Conservation (phyloP, 2,888 invertebrate genomes). For the Gastracanthus pulcherrimus region DNA sequence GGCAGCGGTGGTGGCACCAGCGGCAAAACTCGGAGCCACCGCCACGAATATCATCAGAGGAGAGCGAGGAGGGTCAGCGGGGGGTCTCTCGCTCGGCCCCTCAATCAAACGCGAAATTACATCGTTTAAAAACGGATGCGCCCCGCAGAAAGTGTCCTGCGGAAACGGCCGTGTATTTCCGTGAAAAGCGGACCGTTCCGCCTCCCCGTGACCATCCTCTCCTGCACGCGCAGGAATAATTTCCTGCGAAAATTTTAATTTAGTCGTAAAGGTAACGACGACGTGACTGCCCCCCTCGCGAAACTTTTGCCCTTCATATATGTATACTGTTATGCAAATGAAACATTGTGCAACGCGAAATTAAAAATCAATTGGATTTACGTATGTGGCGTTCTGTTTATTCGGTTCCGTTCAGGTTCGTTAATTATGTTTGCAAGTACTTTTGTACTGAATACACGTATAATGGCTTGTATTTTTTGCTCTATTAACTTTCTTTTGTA, state of each 20-base stretch:
- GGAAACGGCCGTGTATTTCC: slow-evolving; percentile 46
- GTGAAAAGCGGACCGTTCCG: slow-evolving; percentile 21
- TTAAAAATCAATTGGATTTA: slow-evolving; percentile 40
- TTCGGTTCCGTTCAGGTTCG: slow-evolving; percentile 1
- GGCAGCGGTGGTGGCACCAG: not conserved
- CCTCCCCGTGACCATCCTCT: not conserved
- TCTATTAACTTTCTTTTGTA: not conserved
- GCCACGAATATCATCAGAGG: not conserved
- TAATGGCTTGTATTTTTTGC: not conserved
- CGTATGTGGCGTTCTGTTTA: not conserved
- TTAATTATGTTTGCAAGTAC: not conserved
- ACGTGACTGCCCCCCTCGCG: not conserved
- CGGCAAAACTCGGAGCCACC: not conserved
- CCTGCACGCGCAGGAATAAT: slow-evolving; percentile 30
- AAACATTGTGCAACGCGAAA: not conserved
- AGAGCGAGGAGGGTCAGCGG: slow-evolving; percentile 11
- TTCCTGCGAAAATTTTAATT: slow-evolving; percentile 51
- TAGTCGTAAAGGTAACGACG: not conserved
- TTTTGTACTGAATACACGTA: not conserved
- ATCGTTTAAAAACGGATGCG: slow-evolving; percentile 54
- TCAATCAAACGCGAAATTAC: slow-evolving; percentile 52
- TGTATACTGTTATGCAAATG: slow-evolving; percentile 41
- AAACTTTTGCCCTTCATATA: no score
- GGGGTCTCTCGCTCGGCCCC: slow-evolving; percentile 27
- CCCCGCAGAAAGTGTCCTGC: slow-evolving; percentile 43